Conservation (phyloP, 1,140 invertebrate species). For the Lasioglossum baleicum region DNA sequence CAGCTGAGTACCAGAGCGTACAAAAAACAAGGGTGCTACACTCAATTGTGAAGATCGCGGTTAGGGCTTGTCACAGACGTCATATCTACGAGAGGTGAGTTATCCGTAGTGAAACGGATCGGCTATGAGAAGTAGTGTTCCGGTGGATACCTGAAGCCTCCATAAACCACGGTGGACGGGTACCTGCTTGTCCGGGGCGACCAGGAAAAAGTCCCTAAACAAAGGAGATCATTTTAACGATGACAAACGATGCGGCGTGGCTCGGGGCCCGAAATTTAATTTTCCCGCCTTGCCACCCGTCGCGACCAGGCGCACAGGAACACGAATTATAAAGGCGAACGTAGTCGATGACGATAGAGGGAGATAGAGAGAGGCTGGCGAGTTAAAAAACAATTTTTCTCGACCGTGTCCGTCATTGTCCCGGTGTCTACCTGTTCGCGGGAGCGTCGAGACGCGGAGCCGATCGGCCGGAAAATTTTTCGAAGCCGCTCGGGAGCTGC, state of each 20-base stretch:
- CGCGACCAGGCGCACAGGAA: conserved; percentile 50
- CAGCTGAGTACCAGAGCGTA: too few relatives aligned
- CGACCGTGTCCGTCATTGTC: conserved; percentile 51
- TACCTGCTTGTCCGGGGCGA: neutral
- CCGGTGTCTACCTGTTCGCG: conserved; percentile 57
- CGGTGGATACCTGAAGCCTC: neutral
- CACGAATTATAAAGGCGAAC: conserved; percentile 70
- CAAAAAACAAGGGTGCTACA: too few relatives aligned
- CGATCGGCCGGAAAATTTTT: conserved; percentile 75
- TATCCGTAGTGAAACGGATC: too few relatives aligned
- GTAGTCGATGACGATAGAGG: conserved; percentile 40
- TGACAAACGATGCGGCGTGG: conserved; percentile 69
- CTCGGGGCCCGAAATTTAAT: conserved; percentile 60
- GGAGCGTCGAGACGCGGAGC: conserved; percentile 23
- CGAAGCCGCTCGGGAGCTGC: conserved; percentile 47
- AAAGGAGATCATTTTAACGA: conserved; percentile 72
- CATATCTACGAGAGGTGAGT: too few relatives aligned
- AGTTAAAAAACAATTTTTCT: conserved; percentile 75
- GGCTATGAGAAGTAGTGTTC: too few relatives aligned
- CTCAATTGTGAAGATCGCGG: too few relatives aligned
- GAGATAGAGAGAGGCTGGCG: conserved; percentile 30
- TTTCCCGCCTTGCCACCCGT: conserved; percentile 67
- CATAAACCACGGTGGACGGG: neutral
- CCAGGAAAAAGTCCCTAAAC: conserved; percentile 41
- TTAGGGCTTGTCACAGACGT: too few relatives aligned